These are phyloP conservation scores for Pseudomyrmex flavicornis DNA, from an alignment of 1,140 invertebrate species.

Conservation along the genomic window DNA sequence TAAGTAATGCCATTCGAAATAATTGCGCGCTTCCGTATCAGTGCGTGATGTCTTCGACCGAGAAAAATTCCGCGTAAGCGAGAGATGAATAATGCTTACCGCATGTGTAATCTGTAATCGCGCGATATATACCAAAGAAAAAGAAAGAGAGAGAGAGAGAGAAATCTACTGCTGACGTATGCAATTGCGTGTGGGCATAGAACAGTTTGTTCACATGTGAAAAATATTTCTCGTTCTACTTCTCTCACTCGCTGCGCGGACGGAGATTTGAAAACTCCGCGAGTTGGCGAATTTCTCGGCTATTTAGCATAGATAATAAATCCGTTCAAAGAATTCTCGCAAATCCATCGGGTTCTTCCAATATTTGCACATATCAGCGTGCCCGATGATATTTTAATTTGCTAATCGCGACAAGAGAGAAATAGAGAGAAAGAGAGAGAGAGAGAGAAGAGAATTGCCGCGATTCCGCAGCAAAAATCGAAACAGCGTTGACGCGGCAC, in stretches of 20 bases:
- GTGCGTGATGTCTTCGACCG: conserved; percentile 37
- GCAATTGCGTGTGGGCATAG: background rate
- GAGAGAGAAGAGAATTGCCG: background rate
- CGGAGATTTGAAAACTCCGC: conserved; percentile 23
- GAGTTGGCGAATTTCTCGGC: background rate
- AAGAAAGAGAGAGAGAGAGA: background rate
- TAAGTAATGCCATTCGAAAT: conserved; percentile 22
- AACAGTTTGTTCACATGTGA: conserved; percentile 18
- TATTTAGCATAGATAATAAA: conserved; percentile 24
- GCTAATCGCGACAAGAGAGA: conserved; percentile 12
- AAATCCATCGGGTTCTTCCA: conserved; percentile 29
- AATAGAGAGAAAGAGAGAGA: too few species aligned
- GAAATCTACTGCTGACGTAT: background rate
- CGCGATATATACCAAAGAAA: background rate
- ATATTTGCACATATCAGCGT: conserved; percentile 41
- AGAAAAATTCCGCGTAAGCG: conserved; percentile 35
- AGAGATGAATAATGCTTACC: conserved; percentile 29
- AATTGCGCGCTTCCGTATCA: conserved; percentile 45
- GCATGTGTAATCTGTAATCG: conserved; percentile 25
- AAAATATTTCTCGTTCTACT: conserved; percentile 38
- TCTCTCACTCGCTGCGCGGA: background rate
- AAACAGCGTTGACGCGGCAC: conserved; percentile 22
- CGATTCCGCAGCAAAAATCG: conserved; percentile 43
- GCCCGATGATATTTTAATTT: conserved; percentile 47
- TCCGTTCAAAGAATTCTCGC: background rate